A percentile compares a stretch with the other conserved stretches of the same genome.
phyloP scores from a whole-genome alignment of 2,888 invertebrate genomes.

The Eristalis tenax region DNA sequence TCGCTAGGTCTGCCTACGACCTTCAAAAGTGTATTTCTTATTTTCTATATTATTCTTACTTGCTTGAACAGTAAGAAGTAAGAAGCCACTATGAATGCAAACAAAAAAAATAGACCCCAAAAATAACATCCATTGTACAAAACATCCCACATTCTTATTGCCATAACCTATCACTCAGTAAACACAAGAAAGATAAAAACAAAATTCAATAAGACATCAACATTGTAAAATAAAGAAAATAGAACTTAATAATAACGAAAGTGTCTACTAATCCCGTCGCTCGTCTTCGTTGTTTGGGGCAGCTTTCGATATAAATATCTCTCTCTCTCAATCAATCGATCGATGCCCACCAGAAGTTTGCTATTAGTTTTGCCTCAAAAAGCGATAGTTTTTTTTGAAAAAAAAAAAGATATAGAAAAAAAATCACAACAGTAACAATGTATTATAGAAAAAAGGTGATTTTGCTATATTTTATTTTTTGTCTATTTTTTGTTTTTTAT shows the following conservation, averaged over 20 bases:
- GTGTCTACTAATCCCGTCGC: constrained; percentile 41
- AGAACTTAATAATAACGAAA: background rate
- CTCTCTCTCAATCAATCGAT: constrained; percentile 28
- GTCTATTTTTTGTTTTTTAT: constrained; percentile 49
- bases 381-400: constrained; percentile 20
- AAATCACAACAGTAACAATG: constrained; percentile 70
- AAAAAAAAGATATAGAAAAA: constrained; percentile 21
- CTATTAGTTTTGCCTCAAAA: constrained; percentile 48
- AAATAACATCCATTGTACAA: constrained; percentile 38
- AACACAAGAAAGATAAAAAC: constrained; percentile 18
- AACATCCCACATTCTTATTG: background rate
- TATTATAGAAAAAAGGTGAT: constrained; percentile 71
- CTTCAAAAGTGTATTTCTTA: no score
- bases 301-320: constrained; percentile 32
- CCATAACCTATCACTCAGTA: background rate
- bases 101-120: background rate
- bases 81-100: background rate
- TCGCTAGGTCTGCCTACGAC: no score
- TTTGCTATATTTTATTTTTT: constrained; percentile 39
- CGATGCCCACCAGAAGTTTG: constrained; percentile 57
- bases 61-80: background rate
- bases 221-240: constrained; percentile 58
- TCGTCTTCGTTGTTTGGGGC: constrained; percentile 53
- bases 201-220: constrained; percentile 45
- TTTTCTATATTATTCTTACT: background rate